phyloP scores from a whole-genome alignment of 2,888 invertebrate genomes.

The Xestoiulus laeticollis region DNA sequence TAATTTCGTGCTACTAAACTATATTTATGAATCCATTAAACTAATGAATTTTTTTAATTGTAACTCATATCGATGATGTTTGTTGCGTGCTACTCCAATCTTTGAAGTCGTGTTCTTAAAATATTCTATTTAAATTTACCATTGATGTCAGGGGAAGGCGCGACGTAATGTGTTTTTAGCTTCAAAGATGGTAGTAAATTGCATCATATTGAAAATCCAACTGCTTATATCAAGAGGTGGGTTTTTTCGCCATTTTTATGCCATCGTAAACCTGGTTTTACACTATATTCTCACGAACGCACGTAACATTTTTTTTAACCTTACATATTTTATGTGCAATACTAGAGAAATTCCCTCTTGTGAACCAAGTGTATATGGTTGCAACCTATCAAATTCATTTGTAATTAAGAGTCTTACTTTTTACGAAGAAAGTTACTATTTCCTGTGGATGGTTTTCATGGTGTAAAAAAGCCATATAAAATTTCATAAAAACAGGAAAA shows the following conservation, averaged over 20 bases:
- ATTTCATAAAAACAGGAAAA: too few species aligned
- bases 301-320: neutral
- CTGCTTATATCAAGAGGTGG: neutral
- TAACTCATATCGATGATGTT: neutral
- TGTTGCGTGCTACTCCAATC: neutral
- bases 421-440: neutral
- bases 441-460: too few species aligned
- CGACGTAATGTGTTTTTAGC: neutral
- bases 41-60: conserved; percentile 25
- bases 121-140: neutral
- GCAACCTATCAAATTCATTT: neutral
- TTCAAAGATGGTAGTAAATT: neutral
- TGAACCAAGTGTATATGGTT: neutral
- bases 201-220: neutral
- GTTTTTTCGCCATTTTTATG: neutral
- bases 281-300: neutral
- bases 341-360: neutral
- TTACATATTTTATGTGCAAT: neutral
- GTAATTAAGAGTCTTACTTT: neutral
- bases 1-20: neutral
- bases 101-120: neutral
- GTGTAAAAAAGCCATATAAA: too few species aligned
- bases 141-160: neutral
- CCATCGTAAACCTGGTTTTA: conserved; percentile 22
- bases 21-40: conserved; percentile 29